These are phyloP conservation scores for Gulo gulo DNA, from an alignment of 2,113 vertebrate species.

Conservation along the genomic window DNA sequence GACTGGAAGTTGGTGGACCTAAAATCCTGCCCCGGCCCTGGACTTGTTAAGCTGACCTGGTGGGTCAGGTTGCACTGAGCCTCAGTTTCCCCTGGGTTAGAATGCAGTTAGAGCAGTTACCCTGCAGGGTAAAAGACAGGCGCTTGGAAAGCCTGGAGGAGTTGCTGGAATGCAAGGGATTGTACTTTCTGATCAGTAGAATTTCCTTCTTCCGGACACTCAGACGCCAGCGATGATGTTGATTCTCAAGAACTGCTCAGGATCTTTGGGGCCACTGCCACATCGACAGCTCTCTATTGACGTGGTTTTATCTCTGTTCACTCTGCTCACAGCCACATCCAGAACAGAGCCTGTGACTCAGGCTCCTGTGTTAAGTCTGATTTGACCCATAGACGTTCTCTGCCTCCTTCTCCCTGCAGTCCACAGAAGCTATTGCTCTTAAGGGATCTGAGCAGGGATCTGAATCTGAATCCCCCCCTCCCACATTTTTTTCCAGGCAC, in stretches of 20 bases:
- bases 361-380: background rate
- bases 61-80: background rate
- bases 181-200: background rate
- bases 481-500: background rate
- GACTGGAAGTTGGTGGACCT: background rate
- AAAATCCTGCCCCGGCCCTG: background rate
- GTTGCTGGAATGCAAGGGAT: too few relatives aligned
- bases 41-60: background rate
- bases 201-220: background rate
- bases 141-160: background rate
- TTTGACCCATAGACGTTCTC: background rate
- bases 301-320: background rate
- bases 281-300: background rate
- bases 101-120: background rate
- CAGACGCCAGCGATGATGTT: background rate
- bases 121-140: background rate
- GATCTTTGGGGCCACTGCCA: background rate
- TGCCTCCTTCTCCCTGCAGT: background rate
- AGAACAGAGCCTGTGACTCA: background rate
- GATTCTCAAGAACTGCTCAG: background rate
- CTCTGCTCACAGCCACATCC: background rate
- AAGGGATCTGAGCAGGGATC: background rate
- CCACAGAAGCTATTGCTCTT: background rate
- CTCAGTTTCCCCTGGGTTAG: background rate
- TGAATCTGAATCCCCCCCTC: fast-evolving